Base-by-base conservation (phyloP, 2,113 vertebrate genomes). In the Poecilia latipinna region DNA sequence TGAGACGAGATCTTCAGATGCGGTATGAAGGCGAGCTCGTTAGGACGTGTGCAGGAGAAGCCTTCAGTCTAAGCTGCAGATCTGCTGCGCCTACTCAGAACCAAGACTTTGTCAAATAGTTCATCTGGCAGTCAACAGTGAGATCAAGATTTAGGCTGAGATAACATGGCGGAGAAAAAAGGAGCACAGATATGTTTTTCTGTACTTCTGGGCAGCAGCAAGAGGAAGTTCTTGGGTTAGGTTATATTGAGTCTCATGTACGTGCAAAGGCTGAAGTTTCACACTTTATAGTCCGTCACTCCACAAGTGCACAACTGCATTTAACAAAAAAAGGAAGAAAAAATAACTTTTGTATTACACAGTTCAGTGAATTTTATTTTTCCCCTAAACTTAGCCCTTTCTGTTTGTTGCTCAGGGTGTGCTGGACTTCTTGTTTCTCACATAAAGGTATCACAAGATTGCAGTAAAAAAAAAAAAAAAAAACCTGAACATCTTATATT, bases 151-250 rank as follows among this genome's bases (percentile, higher is more conserved):
- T 0, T 33, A 64, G 29, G 10, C 13, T 32, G 28, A 12, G 12
- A 44, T 28, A 54, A 62, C 1, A 15, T 42, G 39, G 39, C 6
- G 8, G 17, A 22, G 3, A 39, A 64, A 39, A 76, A 61, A 26
- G 1, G 17, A 33, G n/a, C 19, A 0, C n/a, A 69, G 22, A 24
- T 11, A 4, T n/a, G 51, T 57, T 24, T 57, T 13, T 22, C 35
- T 66, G 62, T 51, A 37, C n/a, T n/a, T 61, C 22, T 70, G 64
- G 65, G 12, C 61, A 69, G 66, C 66, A 76, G 17, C 26, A 71
- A 82, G 84, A 90, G 84, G 81, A 89, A 88, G 79, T 61, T 15
- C 17, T 51, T 67, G 0, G 35, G 35, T 64, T 4, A 48, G 32
- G 61, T 29, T 75, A 66, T 72, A 64, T 65, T 76, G 1, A 70